These are phyloP conservation scores for Exocentrus adspersus DNA, from an alignment of 2,888 invertebrate genomes.

Conservation along the genomic window DNA sequence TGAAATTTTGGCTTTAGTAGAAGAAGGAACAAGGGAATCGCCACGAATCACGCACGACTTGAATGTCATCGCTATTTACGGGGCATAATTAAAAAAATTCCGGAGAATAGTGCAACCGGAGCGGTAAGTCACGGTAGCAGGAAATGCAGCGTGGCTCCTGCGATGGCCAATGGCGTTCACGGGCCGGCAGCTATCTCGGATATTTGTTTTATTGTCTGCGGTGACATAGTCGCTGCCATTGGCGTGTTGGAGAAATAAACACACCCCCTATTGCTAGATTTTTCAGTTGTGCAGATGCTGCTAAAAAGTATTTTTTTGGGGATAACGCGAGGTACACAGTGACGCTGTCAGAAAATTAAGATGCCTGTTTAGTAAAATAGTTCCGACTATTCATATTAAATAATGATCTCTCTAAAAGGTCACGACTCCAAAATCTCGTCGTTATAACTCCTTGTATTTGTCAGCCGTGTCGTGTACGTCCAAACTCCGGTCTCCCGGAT, in stretches of 20 bases:
- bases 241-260: slow-evolving; percentile 49
- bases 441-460: too few species aligned
- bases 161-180: slow-evolving; percentile 45
- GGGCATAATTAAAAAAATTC: slow-evolving; percentile 37
- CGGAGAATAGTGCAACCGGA: slow-evolving; percentile 36
- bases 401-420: too few species aligned
- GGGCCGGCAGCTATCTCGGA: slow-evolving; percentile 45
- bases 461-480: not conserved
- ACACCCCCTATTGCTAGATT: slow-evolving; percentile 48
- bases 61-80: slow-evolving; percentile 26
- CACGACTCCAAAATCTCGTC: too few species aligned
- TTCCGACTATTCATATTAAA: too few species aligned
- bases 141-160: slow-evolving; percentile 6
- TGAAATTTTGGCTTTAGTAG: not conserved
- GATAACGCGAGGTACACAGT: not conserved
- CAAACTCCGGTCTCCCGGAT: slow-evolving; percentile 1
- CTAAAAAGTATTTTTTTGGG: slow-evolving; percentile 14
- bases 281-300: slow-evolving; percentile 38
- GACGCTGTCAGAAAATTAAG: too few species aligned
- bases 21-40: slow-evolving; percentile 25
- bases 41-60: slow-evolving; percentile 32
- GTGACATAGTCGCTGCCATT: slow-evolving; percentile 54
- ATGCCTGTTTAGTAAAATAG: too few species aligned
- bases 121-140: slow-evolving; percentile 49
- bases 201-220: slow-evolving; percentile 56